Evolutionary conservation across 2,888 invertebrate species (phyloP).

Genomic region (Leptinotarsa haldemani): DNA sequence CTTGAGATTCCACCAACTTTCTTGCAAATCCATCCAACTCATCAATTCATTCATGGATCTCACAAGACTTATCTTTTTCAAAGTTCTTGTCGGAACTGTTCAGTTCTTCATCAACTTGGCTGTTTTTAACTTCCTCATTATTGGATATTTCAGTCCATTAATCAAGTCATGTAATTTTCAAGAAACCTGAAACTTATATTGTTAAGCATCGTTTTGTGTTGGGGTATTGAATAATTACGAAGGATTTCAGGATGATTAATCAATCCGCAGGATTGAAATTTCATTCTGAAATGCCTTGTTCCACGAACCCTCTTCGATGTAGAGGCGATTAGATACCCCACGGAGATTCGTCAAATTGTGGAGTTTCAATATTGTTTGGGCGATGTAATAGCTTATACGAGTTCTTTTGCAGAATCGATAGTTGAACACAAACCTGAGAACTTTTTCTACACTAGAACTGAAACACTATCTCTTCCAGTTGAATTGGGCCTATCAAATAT

Average conservation of each 20-base stretch:
- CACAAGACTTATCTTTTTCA: slow-evolving; percentile 7
- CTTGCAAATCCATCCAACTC: neutral
- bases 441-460: too few relatives aligned
- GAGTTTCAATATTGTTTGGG: neutral
- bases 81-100: slow-evolving; percentile 4
- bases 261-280: slow-evolving; percentile 18
- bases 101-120: slow-evolving; percentile 21
- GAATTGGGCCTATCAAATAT: too few relatives aligned
- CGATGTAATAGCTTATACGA: neutral
- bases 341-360: neutral
- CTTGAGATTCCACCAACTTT: slow-evolving; percentile 14
- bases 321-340: neutral
- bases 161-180: slow-evolving; percentile 39
- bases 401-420: neutral
- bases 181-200: slow-evolving; percentile 41
- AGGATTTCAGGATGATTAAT: slow-evolving; percentile 33
- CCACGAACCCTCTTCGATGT: neutral
- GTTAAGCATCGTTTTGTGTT: slow-evolving; percentile 37
- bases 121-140: slow-evolving; percentile 31
- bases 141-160: slow-evolving; percentile 34
- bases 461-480: too few relatives aligned
- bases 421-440: too few relatives aligned
- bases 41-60: slow-evolving; percentile 19
- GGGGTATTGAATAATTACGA: slow-evolving; percentile 32
- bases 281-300: slow-evolving; percentile 17